phyloP scores from a whole-genome alignment of 2,113 vertebrate species.

The Cairina moschata region DNA sequence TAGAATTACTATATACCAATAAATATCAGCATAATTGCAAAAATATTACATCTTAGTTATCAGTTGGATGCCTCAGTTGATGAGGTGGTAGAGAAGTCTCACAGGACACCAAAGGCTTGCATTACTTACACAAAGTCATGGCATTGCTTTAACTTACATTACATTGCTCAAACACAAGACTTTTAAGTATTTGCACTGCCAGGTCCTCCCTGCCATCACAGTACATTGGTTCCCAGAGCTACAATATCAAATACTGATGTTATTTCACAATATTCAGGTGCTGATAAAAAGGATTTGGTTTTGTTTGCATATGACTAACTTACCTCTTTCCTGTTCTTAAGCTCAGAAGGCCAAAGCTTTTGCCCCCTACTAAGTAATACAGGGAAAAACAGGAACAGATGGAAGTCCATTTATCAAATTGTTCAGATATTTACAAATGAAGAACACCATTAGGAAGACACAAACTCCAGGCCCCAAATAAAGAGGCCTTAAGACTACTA shows the following conservation, averaged over 20 bases:
- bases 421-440: neutral
- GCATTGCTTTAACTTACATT: neutral
- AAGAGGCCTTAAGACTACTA: neutral
- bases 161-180: neutral
- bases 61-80: neutral
- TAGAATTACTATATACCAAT: neutral
- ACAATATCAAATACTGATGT: fast-evolving
- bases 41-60: neutral
- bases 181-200: neutral
- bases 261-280: neutral
- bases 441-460: neutral
- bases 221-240: neutral
- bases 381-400: neutral
- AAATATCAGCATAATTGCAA: neutral
- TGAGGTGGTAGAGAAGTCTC: neutral
- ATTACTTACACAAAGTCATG: neutral
- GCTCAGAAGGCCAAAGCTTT: neutral
- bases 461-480: neutral
- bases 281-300: neutral
- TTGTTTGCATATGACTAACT: fast-evolving
- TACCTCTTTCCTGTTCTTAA: neutral
- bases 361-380: fast-evolving
- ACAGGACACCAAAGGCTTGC: neutral
- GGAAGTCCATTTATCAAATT: neutral
- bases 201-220: neutral